A percentile compares a stretch with the other conserved stretches of the same genome.
These are phyloP conservation scores for Symphodus melops DNA, from an alignment of 2,113 vertebrate species.

Conservation along the genomic window DNA sequence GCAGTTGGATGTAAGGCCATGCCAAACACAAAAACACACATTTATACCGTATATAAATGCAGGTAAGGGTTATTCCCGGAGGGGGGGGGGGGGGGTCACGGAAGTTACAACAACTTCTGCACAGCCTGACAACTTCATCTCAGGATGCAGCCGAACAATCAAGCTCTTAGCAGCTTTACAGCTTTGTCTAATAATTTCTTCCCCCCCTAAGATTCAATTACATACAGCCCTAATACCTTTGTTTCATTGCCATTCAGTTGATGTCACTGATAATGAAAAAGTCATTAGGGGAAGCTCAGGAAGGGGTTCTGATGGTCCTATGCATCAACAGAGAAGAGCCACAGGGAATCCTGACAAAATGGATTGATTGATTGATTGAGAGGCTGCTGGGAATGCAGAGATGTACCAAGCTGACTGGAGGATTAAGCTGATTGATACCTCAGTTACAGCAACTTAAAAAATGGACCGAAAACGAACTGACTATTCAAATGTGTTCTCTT, in stretches of 20 bases:
- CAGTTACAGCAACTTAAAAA: slow-evolving; percentile 41
- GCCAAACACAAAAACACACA: slow-evolving; percentile 16
- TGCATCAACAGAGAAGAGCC: slow-evolving; percentile 57
- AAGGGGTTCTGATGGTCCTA: slow-evolving; percentile 57
- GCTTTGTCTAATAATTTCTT: slow-evolving; percentile 54
- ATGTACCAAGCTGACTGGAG: slow-evolving; percentile 41
- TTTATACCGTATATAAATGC: slow-evolving; percentile 25
- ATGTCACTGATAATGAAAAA: slow-evolving; percentile 73
- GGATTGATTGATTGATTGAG: slow-evolving; percentile 71
- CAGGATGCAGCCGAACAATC: slow-evolving; percentile 41
- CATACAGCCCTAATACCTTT: slow-evolving; percentile 53
- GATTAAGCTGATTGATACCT: slow-evolving; percentile 59
- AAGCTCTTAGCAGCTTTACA: slow-evolving; percentile 48
- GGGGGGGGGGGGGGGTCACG: slow-evolving; percentile 26
- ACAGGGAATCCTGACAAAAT: slow-evolving; percentile 67
- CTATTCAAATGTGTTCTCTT: slow-evolving; percentile 46
- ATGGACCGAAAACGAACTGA: slow-evolving; percentile 21
- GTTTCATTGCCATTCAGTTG: slow-evolving; percentile 60
- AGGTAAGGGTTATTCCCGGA: slow-evolving; percentile 40
- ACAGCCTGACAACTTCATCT: slow-evolving; percentile 58
- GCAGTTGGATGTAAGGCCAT: slow-evolving; percentile 7
- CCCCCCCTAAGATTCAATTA: slow-evolving; percentile 67
- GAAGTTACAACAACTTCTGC: slow-evolving; percentile 49
- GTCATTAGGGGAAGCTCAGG: slow-evolving; percentile 64
- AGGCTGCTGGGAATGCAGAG: slow-evolving; percentile 60